A percentile compares a stretch with the other conserved stretches of the same genome.
These are phyloP conservation scores for Oceanodroma leucorhoa DNA, from an alignment of 2,797 vertebrate species.

Conservation along the genomic window DNA sequence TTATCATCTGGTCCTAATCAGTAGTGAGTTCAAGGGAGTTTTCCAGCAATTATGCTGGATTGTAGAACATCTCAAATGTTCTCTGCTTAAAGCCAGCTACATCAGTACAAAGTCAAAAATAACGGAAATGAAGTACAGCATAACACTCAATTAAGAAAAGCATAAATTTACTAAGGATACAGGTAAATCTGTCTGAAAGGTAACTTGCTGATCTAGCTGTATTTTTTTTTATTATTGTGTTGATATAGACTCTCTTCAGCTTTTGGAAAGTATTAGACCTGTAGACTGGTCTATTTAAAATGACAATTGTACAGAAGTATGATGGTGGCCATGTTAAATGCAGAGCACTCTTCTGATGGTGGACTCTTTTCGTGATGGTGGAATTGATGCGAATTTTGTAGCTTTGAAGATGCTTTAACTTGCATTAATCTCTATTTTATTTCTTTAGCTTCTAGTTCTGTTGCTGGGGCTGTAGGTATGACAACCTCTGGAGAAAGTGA, in stretches of 20 bases:
- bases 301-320: not conserved
- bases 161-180: not conserved
- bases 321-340: not conserved
- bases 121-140: not conserved
- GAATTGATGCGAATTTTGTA: not conserved
- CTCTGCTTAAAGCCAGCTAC: not conserved
- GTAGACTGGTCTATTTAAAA: not conserved
- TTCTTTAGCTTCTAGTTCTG: conserved; percentile 92
- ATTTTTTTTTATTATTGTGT: not conserved
- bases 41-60: not conserved
- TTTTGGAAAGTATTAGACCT: not conserved
- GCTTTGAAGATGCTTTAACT: not conserved
- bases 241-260: not conserved
- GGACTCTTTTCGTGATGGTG: not conserved
- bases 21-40: not conserved
- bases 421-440: not conserved
- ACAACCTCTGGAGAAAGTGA: conserved; percentile 99
- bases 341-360: not conserved
- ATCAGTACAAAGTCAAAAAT: not conserved
- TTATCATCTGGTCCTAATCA: not conserved
- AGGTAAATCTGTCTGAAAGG: not conserved
- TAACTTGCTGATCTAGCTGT: not conserved
- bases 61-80: not conserved
- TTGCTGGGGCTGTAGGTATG: conserved; percentile 97
- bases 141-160: not conserved